Evolutionary conservation across 2,888 invertebrate genomes (phyloP).

Genomic region (Gasteruption jaculator): DNA sequence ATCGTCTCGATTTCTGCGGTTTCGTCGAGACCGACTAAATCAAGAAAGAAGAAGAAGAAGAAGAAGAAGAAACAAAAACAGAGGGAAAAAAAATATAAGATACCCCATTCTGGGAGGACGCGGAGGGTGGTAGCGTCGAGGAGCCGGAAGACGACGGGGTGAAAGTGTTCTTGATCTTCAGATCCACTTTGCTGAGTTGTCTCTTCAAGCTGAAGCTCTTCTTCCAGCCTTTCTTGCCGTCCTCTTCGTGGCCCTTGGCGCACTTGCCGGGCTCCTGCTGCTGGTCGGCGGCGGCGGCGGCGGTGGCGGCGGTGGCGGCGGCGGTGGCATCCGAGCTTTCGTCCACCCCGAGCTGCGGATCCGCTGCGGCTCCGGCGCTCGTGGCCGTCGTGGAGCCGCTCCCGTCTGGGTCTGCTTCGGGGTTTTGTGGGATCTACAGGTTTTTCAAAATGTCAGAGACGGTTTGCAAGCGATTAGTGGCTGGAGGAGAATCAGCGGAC

Average conservation of each 20-base stretch:
- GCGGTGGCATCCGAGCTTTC: conserved; percentile 24
- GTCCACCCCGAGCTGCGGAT: conserved; percentile 31
- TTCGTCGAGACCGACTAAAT: too few relatives aligned
- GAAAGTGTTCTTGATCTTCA: conserved; percentile 68
- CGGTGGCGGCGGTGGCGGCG: conserved; percentile 18
- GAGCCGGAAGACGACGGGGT: conserved; percentile 31
- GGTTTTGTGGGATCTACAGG: too few relatives aligned
- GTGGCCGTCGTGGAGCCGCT: too few relatives aligned
- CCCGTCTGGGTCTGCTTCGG: too few relatives aligned
- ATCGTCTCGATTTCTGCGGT: too few relatives aligned
- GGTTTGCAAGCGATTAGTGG: too few relatives aligned
- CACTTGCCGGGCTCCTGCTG: conserved; percentile 10
- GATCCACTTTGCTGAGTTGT: conserved; percentile 75
- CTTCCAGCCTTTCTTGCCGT: conserved; percentile 59
- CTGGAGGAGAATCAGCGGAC: too few relatives aligned
- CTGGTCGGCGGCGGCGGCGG: too few relatives aligned
- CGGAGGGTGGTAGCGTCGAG: too few relatives aligned
- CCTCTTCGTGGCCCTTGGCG: conserved; percentile 31
- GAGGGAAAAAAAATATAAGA: conserved; percentile 20
- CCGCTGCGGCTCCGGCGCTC: conserved; percentile 17
- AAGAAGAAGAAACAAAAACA: too few relatives aligned
- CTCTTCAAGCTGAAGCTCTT: conserved; percentile 76
- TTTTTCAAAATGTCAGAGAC: too few relatives aligned
- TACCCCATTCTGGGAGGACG: conserved; percentile 45
- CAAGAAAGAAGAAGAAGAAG: conserved; percentile 1